A percentile compares a stretch with the other conserved stretches of the same genome.
Evolutionary conservation across 2,113 vertebrate genomes (phyloP).

Genomic region (Daboia siamensis): DNA sequence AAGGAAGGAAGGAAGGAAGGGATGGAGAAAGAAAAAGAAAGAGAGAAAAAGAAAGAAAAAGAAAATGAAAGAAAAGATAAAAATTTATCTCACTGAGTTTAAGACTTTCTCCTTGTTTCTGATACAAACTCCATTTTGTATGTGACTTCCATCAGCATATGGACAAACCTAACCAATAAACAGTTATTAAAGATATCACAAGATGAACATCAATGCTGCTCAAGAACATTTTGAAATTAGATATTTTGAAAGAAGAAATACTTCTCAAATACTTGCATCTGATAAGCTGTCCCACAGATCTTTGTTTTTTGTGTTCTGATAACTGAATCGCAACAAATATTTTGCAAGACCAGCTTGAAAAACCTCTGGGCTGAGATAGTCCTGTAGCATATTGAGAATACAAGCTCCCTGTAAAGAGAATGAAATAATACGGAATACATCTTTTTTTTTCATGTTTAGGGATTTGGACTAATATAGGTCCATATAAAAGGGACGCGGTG

Average conservation of each 20-base stretch:
- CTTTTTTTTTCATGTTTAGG: not conserved
- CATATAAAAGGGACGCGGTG: too few species aligned
- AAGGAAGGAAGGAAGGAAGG: not conserved
- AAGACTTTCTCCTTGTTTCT: slow-evolving; percentile 55
- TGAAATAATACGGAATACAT: not conserved
- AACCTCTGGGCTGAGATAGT: slow-evolving; percentile 78
- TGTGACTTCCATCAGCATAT: slow-evolving; percentile 45
- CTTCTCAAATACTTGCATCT: slow-evolving; percentile 69
- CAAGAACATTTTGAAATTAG: accelerated
- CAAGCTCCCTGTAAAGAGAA: slow-evolving; percentile 80
- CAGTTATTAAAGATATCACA: not conserved
- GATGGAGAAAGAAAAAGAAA: not conserved
- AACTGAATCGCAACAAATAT: slow-evolving; percentile 84
- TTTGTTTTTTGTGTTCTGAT: slow-evolving; percentile 83
- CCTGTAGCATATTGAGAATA: slow-evolving; percentile 87
- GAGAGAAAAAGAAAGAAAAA: not conserved
- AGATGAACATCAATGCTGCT: not conserved
- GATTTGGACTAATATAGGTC: not conserved
- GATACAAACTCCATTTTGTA: slow-evolving; percentile 75
- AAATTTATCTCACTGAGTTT: slow-evolving; percentile 64
- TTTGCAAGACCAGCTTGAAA: slow-evolving; percentile 83
- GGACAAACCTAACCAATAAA: slow-evolving; percentile 74
- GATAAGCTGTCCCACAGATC: slow-evolving; percentile 87
- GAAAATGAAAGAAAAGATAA: not conserved
- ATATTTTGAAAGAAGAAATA: not conserved